phyloP scores from a whole-genome alignment of 30 jellyfish, hydroid and myxozoan species.

The Hydractinia echinata region DNA sequence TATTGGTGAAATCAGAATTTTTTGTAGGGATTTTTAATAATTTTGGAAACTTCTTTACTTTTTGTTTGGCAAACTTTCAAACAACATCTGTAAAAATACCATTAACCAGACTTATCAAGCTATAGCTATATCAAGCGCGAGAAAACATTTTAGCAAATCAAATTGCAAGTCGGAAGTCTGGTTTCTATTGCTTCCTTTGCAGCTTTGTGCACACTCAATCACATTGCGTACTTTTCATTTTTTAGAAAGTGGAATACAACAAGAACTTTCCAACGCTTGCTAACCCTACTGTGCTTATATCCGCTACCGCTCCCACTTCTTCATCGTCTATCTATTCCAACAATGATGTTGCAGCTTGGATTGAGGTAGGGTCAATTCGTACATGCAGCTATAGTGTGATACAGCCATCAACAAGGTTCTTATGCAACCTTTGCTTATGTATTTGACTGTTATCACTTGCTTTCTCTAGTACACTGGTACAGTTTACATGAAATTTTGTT shows the following conservation, averaged over 20 bases:
- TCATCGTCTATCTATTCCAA: background rate
- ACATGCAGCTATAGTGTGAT: background rate
- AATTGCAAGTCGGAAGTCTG: background rate
- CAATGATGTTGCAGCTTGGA: background rate
- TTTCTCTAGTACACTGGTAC: conserved; percentile 12
- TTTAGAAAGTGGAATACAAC: conserved; percentile 2
- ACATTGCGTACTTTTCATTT: background rate
- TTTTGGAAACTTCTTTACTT: too few species aligned
- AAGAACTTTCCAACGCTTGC: background rate
- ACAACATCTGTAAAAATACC: too few species aligned
- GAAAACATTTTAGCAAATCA: background rate
- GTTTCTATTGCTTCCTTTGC: background rate
- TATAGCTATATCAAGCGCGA: too few species aligned
- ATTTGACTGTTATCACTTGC: background rate
- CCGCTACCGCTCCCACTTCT: background rate
- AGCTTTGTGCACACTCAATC: background rate
- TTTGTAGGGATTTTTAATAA: too few species aligned
- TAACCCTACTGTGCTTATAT: background rate
- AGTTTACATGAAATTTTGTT: background rate
- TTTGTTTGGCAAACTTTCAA: too few species aligned
- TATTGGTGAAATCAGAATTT: too few species aligned
- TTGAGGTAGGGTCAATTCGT: background rate
- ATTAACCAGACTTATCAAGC: too few species aligned
- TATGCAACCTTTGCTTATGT: background rate
- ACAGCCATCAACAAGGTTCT: background rate